phyloP scores from a whole-genome alignment of 2,113 vertebrate genomes.

The Campylomormyrus tamandua region DNA sequence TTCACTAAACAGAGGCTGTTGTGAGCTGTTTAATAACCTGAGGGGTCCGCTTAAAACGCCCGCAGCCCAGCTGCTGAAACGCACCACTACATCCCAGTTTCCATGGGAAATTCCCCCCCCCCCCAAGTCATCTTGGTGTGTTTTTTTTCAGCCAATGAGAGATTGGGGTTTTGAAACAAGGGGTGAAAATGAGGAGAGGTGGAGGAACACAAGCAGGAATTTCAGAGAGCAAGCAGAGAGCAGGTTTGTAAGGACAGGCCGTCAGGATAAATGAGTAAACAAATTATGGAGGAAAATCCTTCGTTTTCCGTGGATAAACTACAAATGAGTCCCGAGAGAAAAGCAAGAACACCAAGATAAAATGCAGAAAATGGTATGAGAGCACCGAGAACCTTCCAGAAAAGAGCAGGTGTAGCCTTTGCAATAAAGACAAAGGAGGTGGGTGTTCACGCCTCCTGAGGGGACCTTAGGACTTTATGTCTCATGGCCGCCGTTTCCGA shows the following conservation, averaged over 20 bases:
- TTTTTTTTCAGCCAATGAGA: background rate
- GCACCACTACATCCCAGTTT: background rate
- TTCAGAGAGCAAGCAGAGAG: background rate
- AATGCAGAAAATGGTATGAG: background rate
- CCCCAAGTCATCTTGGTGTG: background rate
- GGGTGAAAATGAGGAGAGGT: background rate
- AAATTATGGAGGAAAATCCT: conserved; percentile 7
- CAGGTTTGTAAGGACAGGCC: background rate
- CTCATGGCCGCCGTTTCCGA: background rate
- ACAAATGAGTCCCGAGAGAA: conserved; percentile 5
- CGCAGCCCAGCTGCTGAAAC: background rate
- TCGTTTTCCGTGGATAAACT: background rate
- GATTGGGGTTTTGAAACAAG: background rate
- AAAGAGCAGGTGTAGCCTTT: background rate
- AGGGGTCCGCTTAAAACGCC: background rate
- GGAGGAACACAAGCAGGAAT: background rate
- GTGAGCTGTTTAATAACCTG: background rate
- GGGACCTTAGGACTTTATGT: background rate
- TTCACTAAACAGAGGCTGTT: background rate
- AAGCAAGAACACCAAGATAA: conserved; percentile 38
- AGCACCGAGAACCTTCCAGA: background rate
- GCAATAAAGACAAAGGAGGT: background rate
- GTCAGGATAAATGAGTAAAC: background rate
- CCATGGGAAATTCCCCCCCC: background rate
- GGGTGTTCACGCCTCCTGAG: background rate